Evolutionary conservation across 2,888 invertebrate genomes (phyloP).

Genomic region (Labia minor): DNA sequence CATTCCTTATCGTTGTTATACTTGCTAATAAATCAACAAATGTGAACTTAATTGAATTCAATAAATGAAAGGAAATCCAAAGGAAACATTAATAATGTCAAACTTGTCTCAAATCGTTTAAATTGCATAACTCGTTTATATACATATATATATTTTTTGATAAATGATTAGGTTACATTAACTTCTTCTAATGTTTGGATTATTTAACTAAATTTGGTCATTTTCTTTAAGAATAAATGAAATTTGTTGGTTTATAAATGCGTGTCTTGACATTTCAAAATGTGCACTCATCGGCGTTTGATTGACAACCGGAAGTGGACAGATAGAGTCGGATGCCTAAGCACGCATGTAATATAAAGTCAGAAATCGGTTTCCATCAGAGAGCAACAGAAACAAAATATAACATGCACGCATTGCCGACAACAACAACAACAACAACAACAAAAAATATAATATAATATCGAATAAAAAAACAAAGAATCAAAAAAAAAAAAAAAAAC

Average conservation of each 20-base stretch:
- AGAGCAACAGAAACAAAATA: not conserved
- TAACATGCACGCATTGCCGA: not conserved
- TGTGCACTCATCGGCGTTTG: not conserved
- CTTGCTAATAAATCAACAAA: not conserved
- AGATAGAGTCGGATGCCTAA: not conserved
- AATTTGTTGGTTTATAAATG: not conserved
- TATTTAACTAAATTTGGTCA: not conserved
- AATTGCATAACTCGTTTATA: not conserved
- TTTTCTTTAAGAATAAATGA: not conserved
- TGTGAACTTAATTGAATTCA: too few species aligned
- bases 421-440: too few species aligned
- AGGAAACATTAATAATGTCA: too few species aligned
- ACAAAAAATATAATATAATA: too few species aligned
- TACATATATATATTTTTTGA: too few species aligned
- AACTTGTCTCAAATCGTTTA: not conserved
- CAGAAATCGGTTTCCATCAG: not conserved
- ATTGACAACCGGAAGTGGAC: conserved; percentile 7
- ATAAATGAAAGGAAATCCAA: too few species aligned
- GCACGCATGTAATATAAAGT: not conserved
- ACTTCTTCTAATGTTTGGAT: not conserved
- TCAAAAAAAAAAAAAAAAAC: not conserved
- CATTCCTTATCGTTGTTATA: not conserved
- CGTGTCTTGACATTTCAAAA: not conserved
- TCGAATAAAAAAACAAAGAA: not conserved
- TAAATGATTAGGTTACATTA: not conserved